phyloP scores from a whole-genome alignment of 1,140 invertebrate genomes.

The Odontomachus brunneus region DNA sequence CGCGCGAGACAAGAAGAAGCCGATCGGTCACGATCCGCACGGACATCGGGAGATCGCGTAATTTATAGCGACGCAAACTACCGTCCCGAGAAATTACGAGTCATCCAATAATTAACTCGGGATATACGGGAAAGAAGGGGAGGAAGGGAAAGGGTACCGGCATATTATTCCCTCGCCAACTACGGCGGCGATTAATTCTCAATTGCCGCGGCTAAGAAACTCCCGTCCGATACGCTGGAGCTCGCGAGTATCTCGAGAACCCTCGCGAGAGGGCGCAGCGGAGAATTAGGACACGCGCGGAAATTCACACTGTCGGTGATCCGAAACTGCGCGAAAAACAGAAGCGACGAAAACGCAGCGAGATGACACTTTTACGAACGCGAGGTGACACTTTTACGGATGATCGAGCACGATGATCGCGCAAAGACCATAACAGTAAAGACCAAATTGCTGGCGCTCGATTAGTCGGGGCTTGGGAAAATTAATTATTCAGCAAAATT shows the following conservation, averaged over 20 bases:
- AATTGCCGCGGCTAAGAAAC: not conserved
- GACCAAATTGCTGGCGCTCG: not conserved
- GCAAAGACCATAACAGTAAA: not conserved
- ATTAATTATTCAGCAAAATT: conserved; percentile 35
- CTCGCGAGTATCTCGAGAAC: not conserved
- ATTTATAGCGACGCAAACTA: conserved; percentile 38
- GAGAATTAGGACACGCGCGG: no score
- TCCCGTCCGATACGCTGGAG: not conserved
- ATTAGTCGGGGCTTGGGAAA: not conserved
- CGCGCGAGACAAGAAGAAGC: conserved; percentile 29
- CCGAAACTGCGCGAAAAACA: not conserved
- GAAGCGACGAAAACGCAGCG: not conserved
- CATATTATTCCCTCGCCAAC: conserved; percentile 5
- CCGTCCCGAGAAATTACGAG: conserved; percentile 38
- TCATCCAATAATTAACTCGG: conserved; percentile 29
- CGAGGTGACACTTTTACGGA: not conserved
- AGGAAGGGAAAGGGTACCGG: not conserved
- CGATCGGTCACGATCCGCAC: conserved; percentile 32
- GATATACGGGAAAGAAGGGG: not conserved
- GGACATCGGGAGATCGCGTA: conserved; percentile 26
- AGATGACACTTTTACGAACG: no score
- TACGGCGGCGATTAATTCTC: conserved; percentile 9
- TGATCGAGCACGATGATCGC: not conserved
- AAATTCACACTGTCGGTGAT: not conserved
- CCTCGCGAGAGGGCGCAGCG: no score